A percentile compares a stretch with the other conserved stretches of the same genome.
Evolutionary conservation across 2,797 vertebrate genomes (phyloP).

Genomic region (Rhinoraja longicauda): DNA sequence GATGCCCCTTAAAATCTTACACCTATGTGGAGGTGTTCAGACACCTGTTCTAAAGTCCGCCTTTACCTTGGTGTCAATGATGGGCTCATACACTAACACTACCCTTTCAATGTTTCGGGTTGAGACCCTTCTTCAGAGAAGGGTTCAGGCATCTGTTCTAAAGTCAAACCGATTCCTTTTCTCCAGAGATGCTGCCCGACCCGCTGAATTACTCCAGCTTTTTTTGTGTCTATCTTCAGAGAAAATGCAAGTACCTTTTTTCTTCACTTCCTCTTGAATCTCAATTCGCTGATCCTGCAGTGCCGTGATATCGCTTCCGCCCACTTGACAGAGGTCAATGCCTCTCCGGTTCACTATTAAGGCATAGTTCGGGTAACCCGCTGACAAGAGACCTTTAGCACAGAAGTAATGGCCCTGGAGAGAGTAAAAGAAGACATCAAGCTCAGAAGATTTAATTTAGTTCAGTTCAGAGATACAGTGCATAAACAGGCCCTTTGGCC

Average conservation of each 20-base stretch:
- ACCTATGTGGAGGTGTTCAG: background rate
- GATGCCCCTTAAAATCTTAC: background rate
- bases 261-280: slow-evolving; percentile 17
- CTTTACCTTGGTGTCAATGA: background rate
- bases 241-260: background rate
- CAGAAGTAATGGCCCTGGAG: slow-evolving; percentile 31
- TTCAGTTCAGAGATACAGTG: too few species aligned
- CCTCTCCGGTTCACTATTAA: slow-evolving; percentile 6
- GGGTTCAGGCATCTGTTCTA: too few species aligned
- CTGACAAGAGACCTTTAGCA: slow-evolving; percentile 2
- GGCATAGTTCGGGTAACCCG: background rate
- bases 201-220: too few species aligned
- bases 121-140: too few species aligned
- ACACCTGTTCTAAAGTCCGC: background rate
- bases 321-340: background rate
- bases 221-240: too few species aligned
- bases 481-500: too few species aligned
- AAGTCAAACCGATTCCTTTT: too few species aligned
- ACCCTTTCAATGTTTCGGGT: too few species aligned
- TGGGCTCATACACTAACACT: too few species aligned
- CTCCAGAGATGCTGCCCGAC: too few species aligned
- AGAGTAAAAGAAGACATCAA: background rate
- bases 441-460: background rate
- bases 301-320: background rate
- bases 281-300: background rate